These are phyloP conservation scores for Lipophrys pholis DNA, from an alignment of 2,113 vertebrate genomes.

Conservation along the genomic window DNA sequence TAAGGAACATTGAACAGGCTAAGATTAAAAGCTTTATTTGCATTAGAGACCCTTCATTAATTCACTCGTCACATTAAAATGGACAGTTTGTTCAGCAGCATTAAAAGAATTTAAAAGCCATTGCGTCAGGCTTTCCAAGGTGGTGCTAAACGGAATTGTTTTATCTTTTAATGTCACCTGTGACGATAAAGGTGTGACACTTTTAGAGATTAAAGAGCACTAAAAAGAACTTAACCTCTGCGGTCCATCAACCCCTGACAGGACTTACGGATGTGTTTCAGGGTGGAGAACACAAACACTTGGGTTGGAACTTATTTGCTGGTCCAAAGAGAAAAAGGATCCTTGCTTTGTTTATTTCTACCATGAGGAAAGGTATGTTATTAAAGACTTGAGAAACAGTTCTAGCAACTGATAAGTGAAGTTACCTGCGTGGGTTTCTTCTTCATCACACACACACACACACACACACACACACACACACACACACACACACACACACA, in stretches of 20 bases:
- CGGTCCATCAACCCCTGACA: constrained; percentile 15
- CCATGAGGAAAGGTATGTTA: background rate
- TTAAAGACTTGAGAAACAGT: background rate
- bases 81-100: background rate
- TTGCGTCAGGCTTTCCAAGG: background rate
- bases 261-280: background rate
- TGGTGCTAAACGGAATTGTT: background rate
- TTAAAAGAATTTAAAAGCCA: background rate
- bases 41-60: background rate
- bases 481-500: constrained; percentile 54
- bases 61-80: background rate
- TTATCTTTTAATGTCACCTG: background rate
- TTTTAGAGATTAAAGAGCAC: background rate
- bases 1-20: no score
- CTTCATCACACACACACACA: constrained; percentile 30
- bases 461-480: constrained; percentile 54
- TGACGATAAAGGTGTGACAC: constrained; percentile 7
- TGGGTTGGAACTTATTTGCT: constrained; percentile 20
- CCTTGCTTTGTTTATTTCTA: constrained; percentile 5
- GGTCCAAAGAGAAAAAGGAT: constrained; percentile 13
- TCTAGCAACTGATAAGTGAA: constrained; percentile 11
- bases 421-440: background rate
- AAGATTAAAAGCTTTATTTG: no score
- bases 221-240: constrained; percentile 8
- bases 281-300: constrained; percentile 13